Percentiles rank a stretch among this genome's conserved stretches.
Conservation (phyloP, 2,113 vertebrate species). For the Sakesphorus luctuosus region DNA sequence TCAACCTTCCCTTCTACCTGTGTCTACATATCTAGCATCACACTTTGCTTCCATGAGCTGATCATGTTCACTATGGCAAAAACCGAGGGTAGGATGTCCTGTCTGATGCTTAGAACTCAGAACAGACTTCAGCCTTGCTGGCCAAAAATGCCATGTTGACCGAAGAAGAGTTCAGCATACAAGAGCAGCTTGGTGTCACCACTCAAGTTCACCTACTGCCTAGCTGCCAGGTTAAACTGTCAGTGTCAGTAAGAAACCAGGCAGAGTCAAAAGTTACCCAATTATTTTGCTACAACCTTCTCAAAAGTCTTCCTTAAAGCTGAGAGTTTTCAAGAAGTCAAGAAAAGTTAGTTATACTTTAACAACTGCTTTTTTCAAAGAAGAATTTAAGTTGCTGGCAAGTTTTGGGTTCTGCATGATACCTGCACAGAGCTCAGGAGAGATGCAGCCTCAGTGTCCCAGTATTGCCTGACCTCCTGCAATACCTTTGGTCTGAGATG, state of each 20-base stretch:
- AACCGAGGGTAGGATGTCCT: background rate
- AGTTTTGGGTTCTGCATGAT: background rate
- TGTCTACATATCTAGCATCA: background rate
- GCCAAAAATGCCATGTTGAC: background rate
- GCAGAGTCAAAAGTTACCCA: background rate
- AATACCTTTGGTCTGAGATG: background rate
- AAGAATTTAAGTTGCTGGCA: background rate
- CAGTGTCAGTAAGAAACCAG: background rate
- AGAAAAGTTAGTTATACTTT: background rate
- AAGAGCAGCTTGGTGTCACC: background rate
- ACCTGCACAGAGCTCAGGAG: background rate
- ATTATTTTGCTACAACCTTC: conserved; percentile 16
- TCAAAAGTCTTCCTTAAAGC: background rate
- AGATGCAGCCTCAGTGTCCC: background rate
- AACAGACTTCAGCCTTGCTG: background rate
- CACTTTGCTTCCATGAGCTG: background rate
- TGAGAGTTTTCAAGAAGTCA: background rate
- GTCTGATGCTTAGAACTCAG: background rate
- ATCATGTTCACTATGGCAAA: rapidly evolving
- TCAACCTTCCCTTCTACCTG: background rate
- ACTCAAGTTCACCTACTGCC: background rate
- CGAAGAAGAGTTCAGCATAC: background rate
- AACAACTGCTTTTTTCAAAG: background rate
- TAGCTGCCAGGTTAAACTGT: background rate
- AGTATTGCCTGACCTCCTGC: background rate